Evolutionary conservation across 2,888 invertebrate species (phyloP).

Genomic region (Chloromyia formosa): DNA sequence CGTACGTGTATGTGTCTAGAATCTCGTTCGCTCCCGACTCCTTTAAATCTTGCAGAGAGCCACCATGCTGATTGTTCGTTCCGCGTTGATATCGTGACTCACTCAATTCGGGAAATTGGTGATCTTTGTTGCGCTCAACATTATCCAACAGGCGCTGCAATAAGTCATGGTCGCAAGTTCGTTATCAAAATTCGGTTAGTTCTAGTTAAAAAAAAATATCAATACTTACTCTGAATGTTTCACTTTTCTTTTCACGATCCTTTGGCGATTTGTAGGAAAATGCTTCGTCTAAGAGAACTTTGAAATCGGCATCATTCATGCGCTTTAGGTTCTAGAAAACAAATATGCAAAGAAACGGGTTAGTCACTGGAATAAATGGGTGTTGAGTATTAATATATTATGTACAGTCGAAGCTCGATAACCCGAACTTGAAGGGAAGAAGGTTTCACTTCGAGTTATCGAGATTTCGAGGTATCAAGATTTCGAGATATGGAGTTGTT

Average conservation of each 20-base stretch:
- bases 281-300: slow-evolving; percentile 83
- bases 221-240: slow-evolving; percentile 75
- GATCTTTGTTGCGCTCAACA: slow-evolving; percentile 78
- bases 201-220: not conserved
- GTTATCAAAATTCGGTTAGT: not conserved
- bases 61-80: slow-evolving; percentile 65
- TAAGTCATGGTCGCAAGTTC: too few species aligned
- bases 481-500: too few species aligned
- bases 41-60: slow-evolving; percentile 71
- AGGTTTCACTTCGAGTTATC: too few species aligned
- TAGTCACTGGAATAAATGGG: too few species aligned
- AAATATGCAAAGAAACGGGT: too few species aligned
- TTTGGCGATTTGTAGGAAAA: slow-evolving; percentile 85
- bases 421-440: too few species aligned
- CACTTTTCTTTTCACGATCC: slow-evolving; percentile 85
- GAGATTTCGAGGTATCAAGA: too few species aligned
- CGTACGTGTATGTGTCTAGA: slow-evolving; percentile 59
- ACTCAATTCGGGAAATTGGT: slow-evolving; percentile 55
- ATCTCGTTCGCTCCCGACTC: slow-evolving; percentile 63
- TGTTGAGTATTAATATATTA: too few species aligned
- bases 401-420: too few species aligned
- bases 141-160: slow-evolving; percentile 77
- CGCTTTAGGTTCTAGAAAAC: slow-evolving; percentile 65
- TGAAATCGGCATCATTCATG: slow-evolving; percentile 79
- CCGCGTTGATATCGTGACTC: slow-evolving; percentile 64